Conservation (phyloP, 2,113 vertebrate species). For the Heterotilapia buettikoferi region DNA sequence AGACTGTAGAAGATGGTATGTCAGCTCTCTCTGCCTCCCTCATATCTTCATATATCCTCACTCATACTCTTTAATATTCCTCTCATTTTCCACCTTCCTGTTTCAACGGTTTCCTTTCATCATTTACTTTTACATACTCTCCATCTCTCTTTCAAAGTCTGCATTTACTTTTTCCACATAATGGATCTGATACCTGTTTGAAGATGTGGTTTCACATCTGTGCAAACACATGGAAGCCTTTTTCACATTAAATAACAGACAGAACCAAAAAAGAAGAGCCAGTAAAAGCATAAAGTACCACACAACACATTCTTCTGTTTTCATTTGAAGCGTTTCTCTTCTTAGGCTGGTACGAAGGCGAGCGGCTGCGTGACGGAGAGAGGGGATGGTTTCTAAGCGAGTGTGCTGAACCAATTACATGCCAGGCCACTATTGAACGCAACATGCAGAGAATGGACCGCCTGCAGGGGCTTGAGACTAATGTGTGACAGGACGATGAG, state of each 20-base stretch:
- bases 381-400: conserved; percentile 91
- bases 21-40: neutral
- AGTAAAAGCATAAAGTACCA: neutral
- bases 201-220: neutral
- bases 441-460: conserved; percentile 97
- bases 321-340: neutral
- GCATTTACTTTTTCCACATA: neutral
- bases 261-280: conserved; percentile 25
- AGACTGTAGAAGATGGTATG: conserved; percentile 83
- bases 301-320: neutral
- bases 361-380: conserved; percentile 86
- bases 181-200: neutral
- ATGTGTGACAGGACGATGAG: conserved; percentile 73
- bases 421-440: conserved; percentile 85
- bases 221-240: neutral
- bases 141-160: neutral
- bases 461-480: conserved; percentile 89
- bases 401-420: conserved; percentile 87
- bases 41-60: neutral
- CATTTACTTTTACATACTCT: neutral
- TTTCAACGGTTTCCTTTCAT: neutral
- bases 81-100: neutral
- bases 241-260: neutral
- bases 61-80: neutral
- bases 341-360: conserved; percentile 92